These are phyloP conservation scores for Idaea aversata DNA, from an alignment of 2,888 invertebrate species.

Conservation along the genomic window DNA sequence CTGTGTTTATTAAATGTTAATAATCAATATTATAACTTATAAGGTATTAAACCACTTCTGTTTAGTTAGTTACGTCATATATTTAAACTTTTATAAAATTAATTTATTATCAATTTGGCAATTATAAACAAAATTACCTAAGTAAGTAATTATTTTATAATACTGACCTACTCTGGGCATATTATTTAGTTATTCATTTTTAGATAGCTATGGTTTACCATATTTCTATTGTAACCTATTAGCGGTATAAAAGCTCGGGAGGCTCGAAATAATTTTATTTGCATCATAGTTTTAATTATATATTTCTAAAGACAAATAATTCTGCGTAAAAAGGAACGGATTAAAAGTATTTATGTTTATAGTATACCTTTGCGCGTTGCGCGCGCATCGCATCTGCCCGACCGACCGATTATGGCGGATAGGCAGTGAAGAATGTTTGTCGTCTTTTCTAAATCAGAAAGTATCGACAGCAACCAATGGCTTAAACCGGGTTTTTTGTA, in stretches of 20 bases:
- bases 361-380: slow-evolving; percentile 77
- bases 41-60: too few species aligned
- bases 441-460: slow-evolving; percentile 79
- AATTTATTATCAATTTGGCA: too few species aligned
- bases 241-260: neutral
- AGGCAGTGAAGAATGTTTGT: slow-evolving; percentile 77
- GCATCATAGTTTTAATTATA: neutral
- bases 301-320: slow-evolving; percentile 11
- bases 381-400: slow-evolving; percentile 78
- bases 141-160: too few species aligned
- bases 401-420: slow-evolving; percentile 80
- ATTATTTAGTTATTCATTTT: too few species aligned
- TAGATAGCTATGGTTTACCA: too few species aligned
- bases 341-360: slow-evolving; percentile 66
- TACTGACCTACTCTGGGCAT: too few species aligned
- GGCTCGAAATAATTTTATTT: neutral
- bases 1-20: too few species aligned
- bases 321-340: slow-evolving; percentile 12
- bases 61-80: too few species aligned
- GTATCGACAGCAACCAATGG: slow-evolving; percentile 84
- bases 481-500: slow-evolving; percentile 82
- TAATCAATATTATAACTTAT: too few species aligned
- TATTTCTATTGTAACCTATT: too few species aligned
- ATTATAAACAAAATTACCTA: too few species aligned
- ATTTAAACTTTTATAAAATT: too few species aligned